phyloP scores from a whole-genome alignment of 1,140 invertebrate species.

The Drosophila pachea region DNA sequence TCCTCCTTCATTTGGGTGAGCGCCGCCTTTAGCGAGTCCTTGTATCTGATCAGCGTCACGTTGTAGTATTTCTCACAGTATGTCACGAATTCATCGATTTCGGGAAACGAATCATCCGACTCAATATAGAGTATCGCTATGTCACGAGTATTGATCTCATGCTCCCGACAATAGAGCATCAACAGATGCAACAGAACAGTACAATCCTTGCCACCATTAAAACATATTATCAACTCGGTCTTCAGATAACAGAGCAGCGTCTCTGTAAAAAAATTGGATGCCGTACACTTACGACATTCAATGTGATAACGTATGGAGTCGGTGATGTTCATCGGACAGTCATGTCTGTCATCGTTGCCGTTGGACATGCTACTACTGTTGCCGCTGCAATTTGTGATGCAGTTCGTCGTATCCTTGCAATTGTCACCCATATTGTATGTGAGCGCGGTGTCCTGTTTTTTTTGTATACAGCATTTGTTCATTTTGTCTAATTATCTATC shows the following conservation, averaged over 20 bases:
- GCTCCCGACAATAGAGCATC: slow-evolving; percentile 50
- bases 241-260: slow-evolving; percentile 81
- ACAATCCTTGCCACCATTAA: slow-evolving; percentile 99
- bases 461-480: slow-evolving; percentile 42
- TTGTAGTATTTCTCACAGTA: slow-evolving; percentile 86
- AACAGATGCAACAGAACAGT: slow-evolving; percentile 91
- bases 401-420: slow-evolving; percentile 3
- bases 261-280: slow-evolving; percentile 67
- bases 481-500: slow-evolving; percentile 10
- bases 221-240: slow-evolving; percentile 90
- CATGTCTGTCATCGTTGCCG: not conserved
- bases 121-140: slow-evolving; percentile 88
- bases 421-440: slow-evolving; percentile 25
- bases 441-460: slow-evolving; percentile 20
- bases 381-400: slow-evolving; percentile 16
- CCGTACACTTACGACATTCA: slow-evolving; percentile 22
- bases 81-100: slow-evolving; percentile 92
- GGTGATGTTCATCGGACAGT: not conserved
- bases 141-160: slow-evolving; percentile 49
- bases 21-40: slow-evolving; percentile 86
- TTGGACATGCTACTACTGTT: slow-evolving; percentile 9
- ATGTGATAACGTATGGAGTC: slow-evolving; percentile 19
- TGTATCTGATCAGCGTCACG: slow-evolving; percentile 85
- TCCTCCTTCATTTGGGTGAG: slow-evolving; percentile 83
- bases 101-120: slow-evolving; percentile 87